Conservation (phyloP, 2,888 invertebrate species). For the Reticulitermes lucifugus region DNA sequence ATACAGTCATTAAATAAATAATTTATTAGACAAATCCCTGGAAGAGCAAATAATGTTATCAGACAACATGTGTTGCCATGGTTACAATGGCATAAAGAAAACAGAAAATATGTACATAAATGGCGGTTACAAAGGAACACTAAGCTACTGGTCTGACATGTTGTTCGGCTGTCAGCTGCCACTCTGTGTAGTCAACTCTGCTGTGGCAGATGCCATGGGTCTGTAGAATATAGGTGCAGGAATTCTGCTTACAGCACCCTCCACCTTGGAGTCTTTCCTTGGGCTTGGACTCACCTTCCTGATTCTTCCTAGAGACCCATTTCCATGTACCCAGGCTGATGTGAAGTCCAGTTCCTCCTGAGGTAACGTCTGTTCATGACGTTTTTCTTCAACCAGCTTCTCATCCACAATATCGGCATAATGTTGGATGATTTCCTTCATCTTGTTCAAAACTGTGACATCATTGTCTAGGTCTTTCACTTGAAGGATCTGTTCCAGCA, state of each 20-base stretch:
- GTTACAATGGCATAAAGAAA: background rate
- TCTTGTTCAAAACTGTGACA: constrained; percentile 77
- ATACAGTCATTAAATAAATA: constrained; percentile 34
- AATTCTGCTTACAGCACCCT: constrained; percentile 65
- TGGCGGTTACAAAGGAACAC: background rate
- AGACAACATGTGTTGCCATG: background rate
- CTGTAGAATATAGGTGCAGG: constrained; percentile 64
- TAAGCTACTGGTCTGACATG: constrained; percentile 8
- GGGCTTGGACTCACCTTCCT: constrained; percentile 62
- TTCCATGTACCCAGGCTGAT: constrained; percentile 79
- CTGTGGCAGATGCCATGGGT: constrained; percentile 27
- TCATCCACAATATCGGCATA: constrained; percentile 63
- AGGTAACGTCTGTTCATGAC: constrained; percentile 49
- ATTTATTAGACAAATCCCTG: background rate
- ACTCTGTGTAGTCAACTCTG: constrained; percentile 17
- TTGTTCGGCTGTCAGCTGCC: constrained; percentile 25
- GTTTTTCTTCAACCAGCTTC: constrained; percentile 53
- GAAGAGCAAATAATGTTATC: background rate
- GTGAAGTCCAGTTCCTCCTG: constrained; percentile 69
- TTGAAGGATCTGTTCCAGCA: constrained; percentile 66
- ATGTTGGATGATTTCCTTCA: constrained; percentile 76
- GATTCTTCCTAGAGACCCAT: constrained; percentile 70
- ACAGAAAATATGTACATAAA: constrained; percentile 15
- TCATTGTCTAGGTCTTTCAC: constrained; percentile 81
- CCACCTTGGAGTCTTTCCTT: constrained; percentile 67